A percentile compares a stretch with the other conserved stretches of the same genome.
These are phyloP conservation scores for Nudaria mundana DNA, from an alignment of 2,888 invertebrate genomes.

Conservation along the genomic window DNA sequence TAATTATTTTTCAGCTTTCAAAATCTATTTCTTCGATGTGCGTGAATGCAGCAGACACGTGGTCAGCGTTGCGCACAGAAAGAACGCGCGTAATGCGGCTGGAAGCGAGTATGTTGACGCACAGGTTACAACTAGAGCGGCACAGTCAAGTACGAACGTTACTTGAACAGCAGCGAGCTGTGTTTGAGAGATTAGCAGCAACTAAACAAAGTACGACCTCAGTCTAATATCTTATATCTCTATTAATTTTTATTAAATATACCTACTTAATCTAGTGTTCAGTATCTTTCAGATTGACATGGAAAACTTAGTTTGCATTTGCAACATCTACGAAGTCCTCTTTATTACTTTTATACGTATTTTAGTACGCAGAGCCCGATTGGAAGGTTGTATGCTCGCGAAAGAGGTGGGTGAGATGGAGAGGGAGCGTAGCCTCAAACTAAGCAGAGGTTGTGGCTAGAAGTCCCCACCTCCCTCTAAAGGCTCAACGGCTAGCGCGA, in stretches of 20 bases:
- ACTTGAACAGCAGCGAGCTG: constrained; percentile 58
- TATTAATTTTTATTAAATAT: too few species aligned
- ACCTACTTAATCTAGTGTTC: too few species aligned
- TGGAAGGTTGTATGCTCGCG: too few species aligned
- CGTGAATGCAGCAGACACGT: constrained; percentile 58
- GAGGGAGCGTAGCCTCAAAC: too few species aligned
- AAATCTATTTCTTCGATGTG: constrained; percentile 60
- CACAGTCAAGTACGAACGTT: constrained; percentile 65
- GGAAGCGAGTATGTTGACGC: constrained; percentile 64
- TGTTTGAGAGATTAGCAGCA: constrained; percentile 56
- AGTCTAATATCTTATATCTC: constrained; percentile 2
- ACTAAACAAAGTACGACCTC: constrained; percentile 34
- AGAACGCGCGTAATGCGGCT: constrained; percentile 61
- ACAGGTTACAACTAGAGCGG: constrained; percentile 61
- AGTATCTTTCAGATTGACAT: too few species aligned
- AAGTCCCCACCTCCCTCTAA: too few species aligned
- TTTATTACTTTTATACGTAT: too few species aligned
- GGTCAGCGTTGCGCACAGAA: constrained; percentile 64
- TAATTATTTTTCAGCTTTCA: constrained; percentile 57
- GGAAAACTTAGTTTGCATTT: background rate
- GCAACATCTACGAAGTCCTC: too few species aligned
- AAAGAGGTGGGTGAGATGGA: too few species aligned
- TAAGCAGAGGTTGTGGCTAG: too few species aligned
- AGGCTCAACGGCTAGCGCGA: too few species aligned
- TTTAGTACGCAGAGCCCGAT: too few species aligned